These are phyloP conservation scores for Abrostola triplasia DNA, from an alignment of 2,888 invertebrate species.

Conservation along the genomic window DNA sequence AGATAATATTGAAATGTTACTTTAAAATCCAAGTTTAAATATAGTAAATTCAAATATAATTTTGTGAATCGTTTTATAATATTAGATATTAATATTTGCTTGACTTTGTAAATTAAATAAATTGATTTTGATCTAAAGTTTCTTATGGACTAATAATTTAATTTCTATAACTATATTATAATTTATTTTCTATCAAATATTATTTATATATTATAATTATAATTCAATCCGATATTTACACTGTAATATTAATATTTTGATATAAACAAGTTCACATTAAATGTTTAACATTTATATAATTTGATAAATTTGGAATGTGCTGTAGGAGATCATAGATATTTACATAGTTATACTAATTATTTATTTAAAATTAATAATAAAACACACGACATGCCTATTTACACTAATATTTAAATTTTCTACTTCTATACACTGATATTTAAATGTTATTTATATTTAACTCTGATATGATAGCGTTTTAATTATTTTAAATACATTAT, in stretches of 20 bases:
- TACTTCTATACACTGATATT: constrained; percentile 16
- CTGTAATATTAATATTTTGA: constrained; percentile 28
- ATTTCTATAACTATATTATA: too few relatives aligned
- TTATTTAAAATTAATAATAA: constrained; percentile 34
- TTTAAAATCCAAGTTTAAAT: too few relatives aligned
- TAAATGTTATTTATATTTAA: background rate
- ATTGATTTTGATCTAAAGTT: too few relatives aligned
- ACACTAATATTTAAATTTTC: constrained; percentile 30
- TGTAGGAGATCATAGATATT: constrained; percentile 76
- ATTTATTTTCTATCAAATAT: too few relatives aligned
- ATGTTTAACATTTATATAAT: constrained; percentile 72
- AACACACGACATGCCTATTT: constrained; percentile 38
- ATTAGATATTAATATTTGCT: too few relatives aligned
- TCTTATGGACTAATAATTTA: background rate
- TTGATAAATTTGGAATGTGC: constrained; percentile 82
- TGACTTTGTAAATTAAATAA: too few relatives aligned
- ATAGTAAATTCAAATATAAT: too few relatives aligned
- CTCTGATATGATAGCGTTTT: constrained; percentile 29
- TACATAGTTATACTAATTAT: constrained; percentile 54
- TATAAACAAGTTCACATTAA: constrained; percentile 49
- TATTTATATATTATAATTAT: background rate
- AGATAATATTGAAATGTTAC: too few relatives aligned
- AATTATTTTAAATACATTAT: background rate
- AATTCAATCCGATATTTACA: constrained; percentile 10
- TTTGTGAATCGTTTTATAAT: too few relatives aligned